Percentiles rank a stretch among this genome's conserved stretches.
Evolutionary conservation across 2,888 invertebrate genomes (phyloP).

Genomic region (Thera britannica): DNA sequence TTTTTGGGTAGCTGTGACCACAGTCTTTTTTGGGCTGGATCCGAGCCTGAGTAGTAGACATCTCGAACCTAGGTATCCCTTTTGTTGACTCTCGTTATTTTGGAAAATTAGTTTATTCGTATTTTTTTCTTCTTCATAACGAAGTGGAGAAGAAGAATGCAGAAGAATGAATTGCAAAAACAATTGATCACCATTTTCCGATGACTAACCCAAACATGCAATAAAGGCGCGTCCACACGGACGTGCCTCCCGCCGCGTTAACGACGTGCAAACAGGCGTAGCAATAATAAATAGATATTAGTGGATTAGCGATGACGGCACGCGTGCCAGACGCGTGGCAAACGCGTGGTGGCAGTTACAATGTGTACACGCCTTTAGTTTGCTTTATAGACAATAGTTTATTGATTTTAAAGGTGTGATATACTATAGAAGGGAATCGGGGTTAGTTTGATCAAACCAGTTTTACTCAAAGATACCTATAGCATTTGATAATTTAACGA

Average conservation of each 20-base stretch:
- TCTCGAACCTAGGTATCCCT: too few relatives aligned
- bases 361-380: constrained; percentile 25
- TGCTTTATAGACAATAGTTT: constrained; percentile 21
- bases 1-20: too few relatives aligned
- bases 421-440: background rate
- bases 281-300: constrained; percentile 72
- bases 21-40: too few relatives aligned
- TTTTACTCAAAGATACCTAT: too few relatives aligned
- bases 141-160: too few relatives aligned
- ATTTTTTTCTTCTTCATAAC: too few relatives aligned
- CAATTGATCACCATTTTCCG: constrained; percentile 16
- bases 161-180: constrained; percentile 9
- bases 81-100: too few relatives aligned
- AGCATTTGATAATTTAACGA: too few relatives aligned
- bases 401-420: constrained; percentile 27
- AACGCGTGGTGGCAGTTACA: constrained; percentile 12
- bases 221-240: constrained; percentile 56
- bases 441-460: too few relatives aligned
- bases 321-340: constrained; percentile 42
- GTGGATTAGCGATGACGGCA: constrained; percentile 59
- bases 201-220: constrained; percentile 44
- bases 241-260: constrained; percentile 59
- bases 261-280: constrained; percentile 53
- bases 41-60: too few relatives aligned
- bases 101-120: too few relatives aligned